Evolutionary conservation across 2,113 vertebrate species (phyloP), one percentile per base, ranked within the genome.

Genomic region (Phainopepla nitens): DNA sequence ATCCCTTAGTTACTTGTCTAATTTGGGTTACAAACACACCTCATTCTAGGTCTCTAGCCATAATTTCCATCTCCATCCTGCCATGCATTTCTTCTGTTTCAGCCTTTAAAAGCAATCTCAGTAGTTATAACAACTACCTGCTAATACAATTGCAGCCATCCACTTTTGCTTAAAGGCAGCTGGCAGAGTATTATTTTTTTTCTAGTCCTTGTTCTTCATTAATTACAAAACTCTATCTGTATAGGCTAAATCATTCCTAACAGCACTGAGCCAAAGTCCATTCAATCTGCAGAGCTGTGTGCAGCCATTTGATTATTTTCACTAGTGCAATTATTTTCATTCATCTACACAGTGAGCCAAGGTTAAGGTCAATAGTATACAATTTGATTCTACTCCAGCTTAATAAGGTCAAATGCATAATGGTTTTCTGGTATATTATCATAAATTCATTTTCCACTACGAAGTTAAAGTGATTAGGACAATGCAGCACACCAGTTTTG

Each of bases 271-370:
- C 53, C 91, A 96, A 97, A 56, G 49, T 81, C 80, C 78, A 94
- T 96, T 95, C 90, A 96, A 93, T 97, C 93, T 96, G 92, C 58
- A 87, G 53, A 90, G 71, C 87, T 88, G 50, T 25, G n/a, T 47
- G 47, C 42, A 68, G 28, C 47, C 89, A 60, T 89, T 95, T 97
- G 96, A 92, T 97, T 97, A 73, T 96, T 97, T 96, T 86, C 88
- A 88, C 53, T 33, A 53, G 64, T 41, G 64, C 44, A 94, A 94
- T 96, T 96, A 95, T 94, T 96, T 97, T 90, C 54, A 75, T 94
- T 96, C 89, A 90, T 93, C 89, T 75, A 16, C 51, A 81, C 80
- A 45, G 27, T n/a, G 70, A 97, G 45, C 64, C 53, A 96, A 96
- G 69, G 87, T 95, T 96, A 94, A 96, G 81, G 79, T 94, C 94